Conservation (phyloP, 2,888 invertebrate genomes). For the Amiota mariae region DNA sequence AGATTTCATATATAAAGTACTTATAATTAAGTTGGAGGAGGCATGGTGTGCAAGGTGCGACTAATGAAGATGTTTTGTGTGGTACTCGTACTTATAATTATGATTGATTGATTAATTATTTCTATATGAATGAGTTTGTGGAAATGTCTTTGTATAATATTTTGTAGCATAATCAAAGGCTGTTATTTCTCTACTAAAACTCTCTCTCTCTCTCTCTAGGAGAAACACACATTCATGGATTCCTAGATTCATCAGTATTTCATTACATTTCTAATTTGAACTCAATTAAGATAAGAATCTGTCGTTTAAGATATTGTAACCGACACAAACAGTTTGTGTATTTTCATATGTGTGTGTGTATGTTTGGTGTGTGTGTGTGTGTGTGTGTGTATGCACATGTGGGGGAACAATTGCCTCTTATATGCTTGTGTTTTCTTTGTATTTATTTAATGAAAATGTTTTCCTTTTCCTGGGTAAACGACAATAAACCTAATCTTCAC, state of each 20-base stretch:
- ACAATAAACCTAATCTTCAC: slow-evolving; percentile 29
- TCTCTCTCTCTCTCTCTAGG: background rate
- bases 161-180: too few relatives aligned
- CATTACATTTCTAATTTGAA: slow-evolving; percentile 53
- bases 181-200: background rate
- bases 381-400: too few relatives aligned
- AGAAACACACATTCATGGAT: background rate
- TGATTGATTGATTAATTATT: slow-evolving; percentile 16
- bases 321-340: slow-evolving; percentile 41
- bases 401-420: background rate
- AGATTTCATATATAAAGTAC: too few relatives aligned
- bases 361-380: too few relatives aligned
- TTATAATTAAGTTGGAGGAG: too few relatives aligned
- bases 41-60: background rate
- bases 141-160: background rate
- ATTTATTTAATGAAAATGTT: slow-evolving; percentile 43
- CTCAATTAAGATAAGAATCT: slow-evolving; percentile 62
- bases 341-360: background rate
- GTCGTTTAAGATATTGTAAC: slow-evolving; percentile 25
- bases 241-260: slow-evolving; percentile 4
- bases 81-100: slow-evolving; percentile 5
- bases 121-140: background rate
- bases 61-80: background rate
- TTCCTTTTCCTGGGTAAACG: slow-evolving; percentile 20
- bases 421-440: background rate